A percentile compares a stretch with the other conserved stretches of the same genome.
Evolutionary conservation across 1,140 invertebrate species (phyloP).

Genomic region (Drosophila hydei): DNA sequence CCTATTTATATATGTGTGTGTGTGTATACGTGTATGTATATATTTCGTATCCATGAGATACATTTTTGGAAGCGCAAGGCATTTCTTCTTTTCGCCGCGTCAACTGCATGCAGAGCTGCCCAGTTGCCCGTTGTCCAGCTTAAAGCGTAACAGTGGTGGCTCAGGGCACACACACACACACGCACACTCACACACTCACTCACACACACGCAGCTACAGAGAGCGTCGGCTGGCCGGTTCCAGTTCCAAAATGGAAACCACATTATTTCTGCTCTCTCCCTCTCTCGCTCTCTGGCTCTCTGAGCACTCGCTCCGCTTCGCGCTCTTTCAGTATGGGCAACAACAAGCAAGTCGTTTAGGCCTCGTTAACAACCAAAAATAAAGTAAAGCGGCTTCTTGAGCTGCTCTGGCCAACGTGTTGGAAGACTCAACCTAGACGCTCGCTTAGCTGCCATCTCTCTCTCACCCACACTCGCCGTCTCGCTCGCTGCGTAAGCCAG

Average conservation of each 20-base stretch:
- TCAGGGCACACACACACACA: conserved; percentile 36
- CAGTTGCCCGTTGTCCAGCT: conserved; percentile 46
- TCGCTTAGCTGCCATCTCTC: conserved; percentile 38
- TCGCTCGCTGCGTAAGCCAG: conserved; percentile 80
- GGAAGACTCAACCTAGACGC: conserved; percentile 42
- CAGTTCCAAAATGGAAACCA: conserved; percentile 65
- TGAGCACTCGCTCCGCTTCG: background rate
- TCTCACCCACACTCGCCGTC: conserved; percentile 34
- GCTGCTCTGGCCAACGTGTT: conserved; percentile 54
- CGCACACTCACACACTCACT: conserved; percentile 27
- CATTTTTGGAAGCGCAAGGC: conserved; percentile 56
- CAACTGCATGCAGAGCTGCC: conserved; percentile 48
- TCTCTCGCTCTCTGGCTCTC: conserved; percentile 8
- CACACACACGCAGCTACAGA: conserved; percentile 2
- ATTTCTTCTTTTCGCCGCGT: conserved; percentile 71
- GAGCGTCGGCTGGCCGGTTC: conserved; percentile 50
- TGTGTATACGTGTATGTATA: too few species aligned
- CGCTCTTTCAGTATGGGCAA: conserved; percentile 12
- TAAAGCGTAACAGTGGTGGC: conserved; percentile 75
- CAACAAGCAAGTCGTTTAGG: conserved; percentile 68
- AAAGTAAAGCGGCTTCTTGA: conserved; percentile 61
- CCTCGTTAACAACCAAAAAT: conserved; percentile 76
- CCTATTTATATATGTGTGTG: too few species aligned
- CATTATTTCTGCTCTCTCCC: conserved; percentile 8
- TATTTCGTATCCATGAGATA: conserved; percentile 77